Evolutionary conservation across 2,888 invertebrate genomes (phyloP).

Genomic region (Celastrina argiolus): DNA sequence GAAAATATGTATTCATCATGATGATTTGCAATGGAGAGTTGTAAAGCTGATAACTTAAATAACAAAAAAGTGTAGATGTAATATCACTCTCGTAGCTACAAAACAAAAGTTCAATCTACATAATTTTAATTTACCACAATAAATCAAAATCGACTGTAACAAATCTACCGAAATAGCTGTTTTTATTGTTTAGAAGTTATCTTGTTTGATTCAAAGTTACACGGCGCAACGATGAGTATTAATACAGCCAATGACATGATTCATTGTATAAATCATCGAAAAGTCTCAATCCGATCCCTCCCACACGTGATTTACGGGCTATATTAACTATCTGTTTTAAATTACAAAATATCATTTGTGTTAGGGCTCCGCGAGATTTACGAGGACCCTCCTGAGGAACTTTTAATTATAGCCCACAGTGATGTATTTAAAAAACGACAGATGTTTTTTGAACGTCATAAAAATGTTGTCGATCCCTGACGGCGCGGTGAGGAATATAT

Average conservation of each 20-base stretch:
- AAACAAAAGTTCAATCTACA: no score
- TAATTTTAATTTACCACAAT: no score
- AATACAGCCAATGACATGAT: constrained; percentile 11
- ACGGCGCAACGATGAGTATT: neutral
- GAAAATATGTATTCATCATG: no score
- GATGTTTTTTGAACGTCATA: constrained; percentile 21
- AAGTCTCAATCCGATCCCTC: constrained; percentile 29
- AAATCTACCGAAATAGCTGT: no score
- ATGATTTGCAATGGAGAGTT: no score
- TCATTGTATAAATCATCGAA: constrained; percentile 9
- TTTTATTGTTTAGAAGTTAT: no score
- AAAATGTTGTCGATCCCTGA: constrained; percentile 17
- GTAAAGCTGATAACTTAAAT: no score
- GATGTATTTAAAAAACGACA: constrained; percentile 18
- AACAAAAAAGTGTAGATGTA: no score
- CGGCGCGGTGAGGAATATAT: neutral
- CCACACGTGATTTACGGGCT: constrained; percentile 49
- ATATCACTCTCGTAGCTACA: no score
- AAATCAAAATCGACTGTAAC: no score
- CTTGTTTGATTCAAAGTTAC: neutral
- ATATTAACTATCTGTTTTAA: constrained; percentile 54
- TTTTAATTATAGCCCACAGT: constrained; percentile 25
- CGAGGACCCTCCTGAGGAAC: constrained; percentile 36
- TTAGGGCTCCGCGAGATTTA: constrained; percentile 48
- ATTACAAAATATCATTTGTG: constrained; percentile 58